A percentile compares a stretch with the other conserved stretches of the same genome.
Evolutionary conservation across 2,113 vertebrate species (phyloP).

Genomic region (Sphyrna mokarran): DNA sequence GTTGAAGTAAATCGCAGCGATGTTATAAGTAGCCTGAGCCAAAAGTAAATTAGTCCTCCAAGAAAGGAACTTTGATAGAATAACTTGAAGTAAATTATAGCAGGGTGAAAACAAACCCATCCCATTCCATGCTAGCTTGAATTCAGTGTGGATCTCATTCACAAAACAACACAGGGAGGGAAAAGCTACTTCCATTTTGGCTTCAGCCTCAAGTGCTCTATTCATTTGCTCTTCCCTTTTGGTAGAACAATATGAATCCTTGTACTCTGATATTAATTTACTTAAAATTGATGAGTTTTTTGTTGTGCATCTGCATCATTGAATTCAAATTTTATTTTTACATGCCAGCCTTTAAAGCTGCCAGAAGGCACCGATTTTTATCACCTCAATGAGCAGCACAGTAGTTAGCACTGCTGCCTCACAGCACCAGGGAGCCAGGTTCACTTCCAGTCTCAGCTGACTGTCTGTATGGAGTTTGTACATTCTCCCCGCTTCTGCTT

Average conservation of each 20-base stretch:
- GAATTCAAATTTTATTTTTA: background rate
- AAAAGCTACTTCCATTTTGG: background rate
- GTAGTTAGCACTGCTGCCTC: too few relatives aligned
- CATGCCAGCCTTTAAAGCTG: background rate
- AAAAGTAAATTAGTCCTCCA: too few relatives aligned
- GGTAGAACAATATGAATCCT: background rate
- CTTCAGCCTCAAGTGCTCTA: background rate
- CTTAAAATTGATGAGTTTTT: background rate
- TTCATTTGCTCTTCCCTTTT: background rate
- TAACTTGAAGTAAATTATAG: background rate
- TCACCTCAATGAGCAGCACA: background rate
- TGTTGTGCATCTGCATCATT: background rate
- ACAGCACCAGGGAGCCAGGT: too few relatives aligned
- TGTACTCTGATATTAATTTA: background rate
- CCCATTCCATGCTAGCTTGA: background rate
- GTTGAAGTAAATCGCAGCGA: too few relatives aligned
- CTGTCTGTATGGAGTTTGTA: too few relatives aligned
- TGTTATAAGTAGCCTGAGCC: too few relatives aligned
- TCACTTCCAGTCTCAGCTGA: too few relatives aligned
- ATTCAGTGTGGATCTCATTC: background rate
- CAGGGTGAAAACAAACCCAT: background rate
- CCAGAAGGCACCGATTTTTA: background rate
- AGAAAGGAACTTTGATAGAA: too few relatives aligned
- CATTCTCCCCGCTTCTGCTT: too few relatives aligned
- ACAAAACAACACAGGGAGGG: background rate